A percentile compares a stretch with the other conserved stretches of the same genome.
These are phyloP conservation scores for Perizoma affinitatum DNA, from an alignment of 2,888 invertebrate genomes.

Conservation along the genomic window DNA sequence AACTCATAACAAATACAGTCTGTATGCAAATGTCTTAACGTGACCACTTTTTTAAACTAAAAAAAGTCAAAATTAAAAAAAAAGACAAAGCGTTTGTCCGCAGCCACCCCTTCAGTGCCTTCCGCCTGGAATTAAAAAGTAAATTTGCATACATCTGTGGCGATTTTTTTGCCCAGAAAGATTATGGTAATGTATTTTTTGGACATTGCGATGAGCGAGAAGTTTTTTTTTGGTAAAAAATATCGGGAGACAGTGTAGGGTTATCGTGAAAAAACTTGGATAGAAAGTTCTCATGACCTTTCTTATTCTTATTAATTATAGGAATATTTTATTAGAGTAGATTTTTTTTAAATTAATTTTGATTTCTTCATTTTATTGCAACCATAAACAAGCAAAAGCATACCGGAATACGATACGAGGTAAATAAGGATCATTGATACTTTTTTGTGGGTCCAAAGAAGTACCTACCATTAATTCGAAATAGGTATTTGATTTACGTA, in stretches of 20 bases:
- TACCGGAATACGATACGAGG: too few relatives aligned
- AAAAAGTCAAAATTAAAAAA: slow-evolving; percentile 47
- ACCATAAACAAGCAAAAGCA: too few relatives aligned
- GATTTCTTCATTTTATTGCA: too few relatives aligned
- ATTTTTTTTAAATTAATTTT: too few relatives aligned
- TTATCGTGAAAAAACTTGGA: slow-evolving; percentile 35
- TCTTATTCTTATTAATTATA: slow-evolving; percentile 25
- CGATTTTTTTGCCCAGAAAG: slow-evolving; percentile 72
- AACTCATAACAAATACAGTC: slow-evolving; percentile 53
- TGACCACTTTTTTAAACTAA: slow-evolving; percentile 73
- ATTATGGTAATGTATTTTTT: slow-evolving; percentile 80
- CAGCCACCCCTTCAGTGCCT: slow-evolving; percentile 56
- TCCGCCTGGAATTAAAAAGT: slow-evolving; percentile 47
- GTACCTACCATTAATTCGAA: too few relatives aligned
- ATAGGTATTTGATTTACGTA: too few relatives aligned
- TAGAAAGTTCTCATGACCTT: slow-evolving; percentile 44
- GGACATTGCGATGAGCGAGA: slow-evolving; percentile 63
- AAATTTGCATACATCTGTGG: slow-evolving; percentile 76
- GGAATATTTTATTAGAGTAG: neutral
- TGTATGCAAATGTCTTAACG: slow-evolving; percentile 64
- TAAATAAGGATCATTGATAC: too few relatives aligned
- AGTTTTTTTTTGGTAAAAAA: slow-evolving; percentile 59
- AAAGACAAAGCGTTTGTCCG: slow-evolving; percentile 60
- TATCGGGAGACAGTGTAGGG: slow-evolving; percentile 42
- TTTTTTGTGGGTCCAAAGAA: too few relatives aligned